Evolutionary conservation across 2,888 invertebrate genomes (phyloP), one percentile per base, ranked within the genome.

Genomic region (Harpagoxenus sublaevis): DNA sequence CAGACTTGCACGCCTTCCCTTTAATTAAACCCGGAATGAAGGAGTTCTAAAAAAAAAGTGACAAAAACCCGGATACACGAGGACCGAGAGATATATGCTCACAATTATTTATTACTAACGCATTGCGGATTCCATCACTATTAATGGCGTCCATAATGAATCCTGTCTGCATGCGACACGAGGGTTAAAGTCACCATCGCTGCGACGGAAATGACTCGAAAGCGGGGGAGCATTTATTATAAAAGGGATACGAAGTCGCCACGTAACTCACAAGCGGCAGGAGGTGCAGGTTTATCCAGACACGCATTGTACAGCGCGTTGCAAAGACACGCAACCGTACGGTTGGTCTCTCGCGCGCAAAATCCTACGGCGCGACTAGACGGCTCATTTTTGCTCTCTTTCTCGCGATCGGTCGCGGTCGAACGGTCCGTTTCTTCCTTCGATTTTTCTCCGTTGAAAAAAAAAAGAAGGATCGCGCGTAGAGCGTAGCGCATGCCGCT

Each of bases 161-260:
- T 6, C 23, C 10, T n/a, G 42, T 68, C 18, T 45, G 55, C 53
- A 23, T 55, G 53, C 55, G 51, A 62, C 35, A 9, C 53, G 53
- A 65, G 45, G 48, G 60, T 48, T 71, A 57, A 35, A 45, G 70
- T 70, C 51, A 70, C 45, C 53, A 28, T 53, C 28, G 51, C 0
- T 31, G 55, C 78, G 45, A 79, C 71, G 79, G 71, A 79, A 79
- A 45, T 71, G 79, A 57, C 79, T 57, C 45, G 70, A 57, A 71
- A 78, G 42, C 15, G 23, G 57, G 79, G 79, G 79, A 57, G 60
- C 60, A 23, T 45, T 35, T 60, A 45, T 57, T 48, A 42, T 60
- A 48, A 57, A 57, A 79, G 23, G 79, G 79, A 35, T 60, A 45
- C 70, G 45, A 48, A 23, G 57, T 48, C 35, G 57, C 35, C 48